Conservation (phyloP, 1,140 invertebrate genomes). For the Halyomorpha halys region DNA sequence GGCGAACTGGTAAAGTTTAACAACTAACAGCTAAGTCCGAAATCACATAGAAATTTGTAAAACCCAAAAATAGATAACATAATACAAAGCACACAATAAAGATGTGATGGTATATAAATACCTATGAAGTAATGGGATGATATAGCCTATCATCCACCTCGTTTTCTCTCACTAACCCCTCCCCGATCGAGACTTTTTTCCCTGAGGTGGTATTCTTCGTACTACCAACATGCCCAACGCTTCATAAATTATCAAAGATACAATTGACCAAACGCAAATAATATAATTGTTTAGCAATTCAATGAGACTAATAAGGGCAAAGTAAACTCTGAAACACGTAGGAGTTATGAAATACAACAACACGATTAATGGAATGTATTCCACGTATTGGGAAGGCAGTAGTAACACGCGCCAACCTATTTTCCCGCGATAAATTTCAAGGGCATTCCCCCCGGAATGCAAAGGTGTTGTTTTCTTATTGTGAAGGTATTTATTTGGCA, state of each 20-base stretch:
- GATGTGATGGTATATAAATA: slow-evolving; percentile 12
- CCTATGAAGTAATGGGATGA: slow-evolving; percentile 25
- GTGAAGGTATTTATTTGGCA: slow-evolving; percentile 1
- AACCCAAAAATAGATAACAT: background rate
- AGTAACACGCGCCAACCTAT: background rate
- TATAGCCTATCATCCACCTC: slow-evolving; percentile 27
- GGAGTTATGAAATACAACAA: too few species aligned
- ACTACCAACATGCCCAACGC: too few species aligned
- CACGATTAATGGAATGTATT: too few species aligned
- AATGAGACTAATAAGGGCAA: too few species aligned
- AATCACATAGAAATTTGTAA: background rate
- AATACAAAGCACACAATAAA: background rate
- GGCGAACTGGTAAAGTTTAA: background rate
- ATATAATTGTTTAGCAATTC: too few species aligned
- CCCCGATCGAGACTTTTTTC: slow-evolving; percentile 16
- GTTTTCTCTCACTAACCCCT: slow-evolving; percentile 24
- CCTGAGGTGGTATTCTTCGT: background rate
- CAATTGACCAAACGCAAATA: too few species aligned
- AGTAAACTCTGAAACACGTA: too few species aligned
- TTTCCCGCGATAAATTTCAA: slow-evolving; percentile 13
- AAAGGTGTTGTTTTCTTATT: slow-evolving; percentile 1
- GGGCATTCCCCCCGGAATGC: slow-evolving; percentile 12
- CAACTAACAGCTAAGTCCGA: background rate
- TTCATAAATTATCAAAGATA: too few species aligned
- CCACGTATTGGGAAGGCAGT: background rate